Base-by-base conservation (phyloP, 2,113 vertebrate species). In the Uropsilus gracilis region DNA sequence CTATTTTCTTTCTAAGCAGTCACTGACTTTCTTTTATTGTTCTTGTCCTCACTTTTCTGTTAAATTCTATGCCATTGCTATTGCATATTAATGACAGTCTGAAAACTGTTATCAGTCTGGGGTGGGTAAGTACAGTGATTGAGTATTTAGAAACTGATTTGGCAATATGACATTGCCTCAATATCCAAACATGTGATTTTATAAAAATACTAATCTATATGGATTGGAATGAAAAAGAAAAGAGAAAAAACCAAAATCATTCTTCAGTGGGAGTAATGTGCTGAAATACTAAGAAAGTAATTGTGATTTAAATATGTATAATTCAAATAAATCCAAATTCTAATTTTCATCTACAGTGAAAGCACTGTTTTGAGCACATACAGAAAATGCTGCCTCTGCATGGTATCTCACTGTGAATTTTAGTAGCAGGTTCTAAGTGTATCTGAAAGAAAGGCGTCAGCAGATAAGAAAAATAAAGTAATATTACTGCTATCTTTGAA, bases 281-380 rank as follows among this genome's bases (percentile, higher is more conserved):
- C 32, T 77, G 2, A 83, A 20, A 92, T 66, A 11, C 59, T 78
- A 83, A 44, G 59, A 66, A 82, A 69, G 22, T 5, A 59, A 83
- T 4, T 61, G 34, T 69, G 46, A 92, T 44, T 81, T 44, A 83
- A 76, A 81, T 83, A 64, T 24, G 86, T 26, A 81, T 85, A 69
- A 73, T 72, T 84, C n/a, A 55, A 76, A 86, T 37, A 81, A 91
- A 91, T 64, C 14, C 17, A 75, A 69, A 57, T 72, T 83, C 59
- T 69, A 90, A 92, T 84, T 90, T 88, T 73, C 32, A 88, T 17
- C 63, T 53, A 13, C 3, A 90, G 16, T 94, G 44, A 86, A 94
- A 69, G 26, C 66, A 90, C 39, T 84, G 32, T 44, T 44, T 8
- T 76, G 37, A 76, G 44, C 9, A 72, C 17, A 30, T 81, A 57